These are phyloP conservation scores for Limosa lapponica DNA, from an alignment of 2,797 vertebrate genomes.

Conservation along the genomic window DNA sequence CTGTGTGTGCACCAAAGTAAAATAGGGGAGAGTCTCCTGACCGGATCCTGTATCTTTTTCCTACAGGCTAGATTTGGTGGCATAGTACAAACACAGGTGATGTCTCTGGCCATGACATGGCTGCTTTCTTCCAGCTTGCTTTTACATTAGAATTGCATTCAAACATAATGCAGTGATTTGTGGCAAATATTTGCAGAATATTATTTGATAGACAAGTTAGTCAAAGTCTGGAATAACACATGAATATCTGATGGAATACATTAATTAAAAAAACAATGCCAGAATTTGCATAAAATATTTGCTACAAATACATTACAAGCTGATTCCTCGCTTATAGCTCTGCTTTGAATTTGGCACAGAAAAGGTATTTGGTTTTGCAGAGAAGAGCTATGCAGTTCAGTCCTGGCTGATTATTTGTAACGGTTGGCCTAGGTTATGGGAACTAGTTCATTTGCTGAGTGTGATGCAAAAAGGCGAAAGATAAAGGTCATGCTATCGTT, in stretches of 20 bases:
- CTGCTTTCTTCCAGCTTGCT: constrained; percentile 1
- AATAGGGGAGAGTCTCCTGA: background rate
- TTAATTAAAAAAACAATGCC: background rate
- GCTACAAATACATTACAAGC: background rate
- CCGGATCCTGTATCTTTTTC: background rate
- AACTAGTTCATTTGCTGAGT: constrained; percentile 32
- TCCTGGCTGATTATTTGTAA: background rate
- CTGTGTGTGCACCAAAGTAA: background rate
- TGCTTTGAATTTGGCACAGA: constrained; percentile 25
- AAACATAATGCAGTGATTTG: background rate
- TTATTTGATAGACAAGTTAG: background rate
- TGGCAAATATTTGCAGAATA: background rate
- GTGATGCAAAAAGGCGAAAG: constrained; percentile 42
- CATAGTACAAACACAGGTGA: background rate
- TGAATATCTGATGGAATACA: background rate
- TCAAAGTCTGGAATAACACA: background rate
- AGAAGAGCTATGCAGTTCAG: background rate
- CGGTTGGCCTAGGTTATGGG: constrained; percentile 35
- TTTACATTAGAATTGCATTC: background rate
- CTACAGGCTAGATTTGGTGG: background rate
- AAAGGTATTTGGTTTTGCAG: constrained; percentile 1
- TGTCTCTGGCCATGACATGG: background rate
- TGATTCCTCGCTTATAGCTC: background rate
- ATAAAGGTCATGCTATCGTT: constrained; percentile 18
- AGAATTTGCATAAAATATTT: constrained; percentile 12